Evolutionary conservation across 92 coral and sea anemone genomes (phyloP), one percentile per base, ranked within the genome.

Genomic region (Palythoa heliodiscus): DNA sequence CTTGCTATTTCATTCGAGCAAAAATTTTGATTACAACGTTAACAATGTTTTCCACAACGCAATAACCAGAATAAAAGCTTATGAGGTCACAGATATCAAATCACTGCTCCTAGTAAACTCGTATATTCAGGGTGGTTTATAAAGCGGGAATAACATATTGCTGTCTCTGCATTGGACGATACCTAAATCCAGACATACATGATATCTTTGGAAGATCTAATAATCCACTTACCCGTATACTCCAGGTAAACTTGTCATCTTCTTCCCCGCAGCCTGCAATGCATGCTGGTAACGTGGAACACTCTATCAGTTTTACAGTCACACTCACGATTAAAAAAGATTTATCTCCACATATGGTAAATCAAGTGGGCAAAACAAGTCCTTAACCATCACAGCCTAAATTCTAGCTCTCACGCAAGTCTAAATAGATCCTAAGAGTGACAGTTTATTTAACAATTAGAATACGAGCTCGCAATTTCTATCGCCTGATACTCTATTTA

Each of bases 191-290:
- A 20, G 71, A 24, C 13, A 4, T 2, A 5, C 23, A 11, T 2
- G 7, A 3, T 67, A 67, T 22, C 12, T 20, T 22, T 6, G 10
- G 1, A 67, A 67, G 71, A 54, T 25, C 12, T 6, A 20, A 20
- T 69, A 69, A 10, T 9, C 17, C 16, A 67, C 71, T 6, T 82
- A 92, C 99, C 92, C 95, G 95, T 1, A 95, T 91, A 85, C 99
- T 94, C 99, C 99, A 96, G 14, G 92, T 96, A 80, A 86, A 87
- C 14, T 85, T 80, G 22, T 77, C 83, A n/a, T 91, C 90, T 71
- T 96, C 93, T 23, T 86, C 52, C 71, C 89, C 98, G 52, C 89
- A 86, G 35, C 99, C 99, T 17, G 99, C 95, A 63, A 95, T 89
- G 39, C 91, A 73, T 47, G 88, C 98, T 94, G 76, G 82, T 47